Evolutionary conservation across 2,888 invertebrate genomes (phyloP).

Genomic region (Amiota communis): DNA sequence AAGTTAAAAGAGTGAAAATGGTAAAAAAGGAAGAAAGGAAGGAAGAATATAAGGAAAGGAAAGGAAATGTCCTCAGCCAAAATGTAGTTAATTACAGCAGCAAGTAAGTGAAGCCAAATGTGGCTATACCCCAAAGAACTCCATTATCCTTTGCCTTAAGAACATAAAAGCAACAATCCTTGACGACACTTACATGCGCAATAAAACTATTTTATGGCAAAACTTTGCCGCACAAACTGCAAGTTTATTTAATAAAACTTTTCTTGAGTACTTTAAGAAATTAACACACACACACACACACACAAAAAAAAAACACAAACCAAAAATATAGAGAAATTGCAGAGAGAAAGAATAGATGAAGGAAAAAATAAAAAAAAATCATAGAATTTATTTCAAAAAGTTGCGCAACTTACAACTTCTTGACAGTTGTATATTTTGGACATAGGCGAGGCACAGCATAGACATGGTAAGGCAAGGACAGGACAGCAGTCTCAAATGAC

Average conservation of each 20-base stretch:
- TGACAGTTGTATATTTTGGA: constrained; percentile 1
- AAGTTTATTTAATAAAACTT: constrained; percentile 59
- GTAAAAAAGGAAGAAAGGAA: neutral
- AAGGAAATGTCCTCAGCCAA: neutral
- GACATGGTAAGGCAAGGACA: too few relatives aligned
- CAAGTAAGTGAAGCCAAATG: constrained; percentile 44
- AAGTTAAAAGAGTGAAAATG: constrained; percentile 50
- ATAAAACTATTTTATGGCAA: constrained; percentile 63
- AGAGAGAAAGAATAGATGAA: neutral
- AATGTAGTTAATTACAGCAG: constrained; percentile 39
- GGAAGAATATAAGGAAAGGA: too few relatives aligned
- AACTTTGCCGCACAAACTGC: constrained; percentile 43
- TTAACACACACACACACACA: constrained; percentile 34
- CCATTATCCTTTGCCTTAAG: too few relatives aligned
- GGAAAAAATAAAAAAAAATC: too few relatives aligned
- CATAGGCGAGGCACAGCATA: too few relatives aligned
- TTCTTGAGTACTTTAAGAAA: constrained; percentile 49
- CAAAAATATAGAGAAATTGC: too few relatives aligned
- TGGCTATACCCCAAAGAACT: neutral
- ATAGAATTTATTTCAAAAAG: constrained; percentile 13
- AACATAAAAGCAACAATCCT: too few relatives aligned
- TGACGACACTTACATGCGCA: constrained; percentile 36
- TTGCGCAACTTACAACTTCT: constrained; percentile 15
- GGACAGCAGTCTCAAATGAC: too few relatives aligned
- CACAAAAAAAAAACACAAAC: neutral